These are phyloP conservation scores for Phyllotreta striolata DNA, from an alignment of 2,888 invertebrate genomes.

Conservation along the genomic window DNA sequence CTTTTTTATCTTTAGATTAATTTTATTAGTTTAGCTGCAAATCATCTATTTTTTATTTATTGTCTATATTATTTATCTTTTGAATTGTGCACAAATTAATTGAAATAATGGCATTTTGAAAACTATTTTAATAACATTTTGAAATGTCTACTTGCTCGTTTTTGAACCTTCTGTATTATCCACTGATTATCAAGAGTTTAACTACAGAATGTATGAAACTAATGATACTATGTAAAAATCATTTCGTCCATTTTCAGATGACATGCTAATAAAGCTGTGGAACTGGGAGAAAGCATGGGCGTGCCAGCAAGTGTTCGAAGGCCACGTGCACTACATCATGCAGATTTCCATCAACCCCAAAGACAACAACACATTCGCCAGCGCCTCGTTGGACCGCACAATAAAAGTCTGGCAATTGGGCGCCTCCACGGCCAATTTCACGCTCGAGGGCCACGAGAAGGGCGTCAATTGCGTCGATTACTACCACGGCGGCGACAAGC, in stretches of 20 bases:
- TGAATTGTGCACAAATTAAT: too few species aligned
- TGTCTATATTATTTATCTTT: too few species aligned
- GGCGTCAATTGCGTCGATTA: conserved; percentile 99
- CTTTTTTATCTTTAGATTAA: too few species aligned
- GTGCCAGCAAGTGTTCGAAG: conserved; percentile 98
- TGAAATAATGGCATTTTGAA: too few species aligned
- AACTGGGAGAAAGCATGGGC: conserved; percentile 99
- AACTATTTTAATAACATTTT: too few species aligned
- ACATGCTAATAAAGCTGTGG: conserved; percentile 98
- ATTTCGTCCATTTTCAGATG: conserved; percentile 70
- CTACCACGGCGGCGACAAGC: conserved; percentile 97
- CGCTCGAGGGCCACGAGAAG: conserved; percentile 97
- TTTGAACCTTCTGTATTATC: too few species aligned
- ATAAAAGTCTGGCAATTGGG: conserved; percentile 99
- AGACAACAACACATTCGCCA: conserved; percentile 99
- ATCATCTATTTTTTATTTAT: too few species aligned
- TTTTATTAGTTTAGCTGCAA: too few species aligned
- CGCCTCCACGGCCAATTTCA: conserved; percentile 96
- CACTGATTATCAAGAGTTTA: too few species aligned
- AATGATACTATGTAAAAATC: background rate
- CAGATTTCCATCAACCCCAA: conserved; percentile 99
- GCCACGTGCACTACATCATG: conserved; percentile 99
- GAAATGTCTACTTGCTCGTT: too few species aligned
- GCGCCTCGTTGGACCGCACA: conserved; percentile 97
- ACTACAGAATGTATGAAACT: too few species aligned